Evolutionary conservation across 2,113 vertebrate genomes (phyloP).

Genomic region (Brachirus orientalis): DNA sequence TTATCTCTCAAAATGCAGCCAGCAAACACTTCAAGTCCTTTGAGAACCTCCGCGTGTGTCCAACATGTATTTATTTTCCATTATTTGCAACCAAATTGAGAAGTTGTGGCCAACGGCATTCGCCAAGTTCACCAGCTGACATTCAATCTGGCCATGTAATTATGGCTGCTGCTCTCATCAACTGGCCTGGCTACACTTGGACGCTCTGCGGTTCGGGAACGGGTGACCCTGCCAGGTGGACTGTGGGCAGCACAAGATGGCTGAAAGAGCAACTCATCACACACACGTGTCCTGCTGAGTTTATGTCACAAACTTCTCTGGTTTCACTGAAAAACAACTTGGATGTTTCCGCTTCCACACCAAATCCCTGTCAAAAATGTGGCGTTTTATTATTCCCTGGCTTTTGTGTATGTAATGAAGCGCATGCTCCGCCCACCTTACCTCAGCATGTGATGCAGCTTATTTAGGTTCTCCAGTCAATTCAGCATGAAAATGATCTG

Average conservation of each 20-base stretch:
- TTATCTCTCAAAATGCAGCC: neutral
- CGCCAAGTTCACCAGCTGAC: constrained; percentile 57
- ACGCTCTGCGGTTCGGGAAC: constrained; percentile 24
- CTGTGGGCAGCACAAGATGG: constrained; percentile 18
- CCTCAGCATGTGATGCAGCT: too few species aligned
- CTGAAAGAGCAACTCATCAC: constrained; percentile 17
- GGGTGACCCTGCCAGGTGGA: constrained; percentile 9
- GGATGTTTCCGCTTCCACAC: constrained; percentile 18
- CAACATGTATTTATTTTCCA: constrained; percentile 19
- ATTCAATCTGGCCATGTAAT: constrained; percentile 63
- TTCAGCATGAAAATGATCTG: too few species aligned
- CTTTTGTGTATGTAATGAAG: too few species aligned
- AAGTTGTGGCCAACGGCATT: constrained; percentile 22
- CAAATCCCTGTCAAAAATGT: too few species aligned
- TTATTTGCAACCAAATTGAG: constrained; percentile 38
- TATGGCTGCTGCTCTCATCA: constrained; percentile 53
- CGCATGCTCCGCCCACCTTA: too few species aligned
- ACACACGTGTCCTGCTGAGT: neutral
- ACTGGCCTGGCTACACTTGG: constrained; percentile 51
- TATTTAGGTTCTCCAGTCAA: too few species aligned
- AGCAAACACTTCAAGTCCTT: neutral
- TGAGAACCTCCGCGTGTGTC: neutral
- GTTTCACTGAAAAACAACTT: neutral
- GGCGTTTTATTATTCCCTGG: too few species aligned
- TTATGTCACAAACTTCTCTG: neutral